Evolutionary conservation across 2,888 invertebrate species (phyloP), one percentile per base, ranked within the genome.

Genomic region (Tricholauxania praeusta): DNA sequence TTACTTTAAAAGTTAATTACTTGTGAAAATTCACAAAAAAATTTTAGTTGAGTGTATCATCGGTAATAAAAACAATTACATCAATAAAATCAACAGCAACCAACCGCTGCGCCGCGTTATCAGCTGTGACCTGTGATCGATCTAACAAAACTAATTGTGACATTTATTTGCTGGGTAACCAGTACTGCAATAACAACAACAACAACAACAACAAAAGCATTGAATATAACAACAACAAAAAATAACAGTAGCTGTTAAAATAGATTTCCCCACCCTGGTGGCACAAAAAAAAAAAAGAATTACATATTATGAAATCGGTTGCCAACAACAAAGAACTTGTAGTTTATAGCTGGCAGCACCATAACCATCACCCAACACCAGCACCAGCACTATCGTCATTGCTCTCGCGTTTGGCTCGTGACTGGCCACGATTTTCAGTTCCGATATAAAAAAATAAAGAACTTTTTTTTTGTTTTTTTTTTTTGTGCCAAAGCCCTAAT

Each of bases 361-460:
- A 39, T 39, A 39, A 39, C 39, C 39, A 39, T 39, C 39, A 75
- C 74, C 76, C 39, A 39, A 39, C 39, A 39, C 10, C 39, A 10
- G 39, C 10, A 39, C 39, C 39, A 10, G 39, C 10, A 39, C 39
- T 10, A 39, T 39, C 39, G 39, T 39, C 5, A 10, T 39, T 51
- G 71, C 60, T 76, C 75, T 73, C 73, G 75, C 74, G 73, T 75
- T 77, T 76, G 77, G 72, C 78, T 78, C 78, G 78, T 78, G 78
- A 78, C 77, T 75, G 75, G 72, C 59, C 74, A 74, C 70, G 66
- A 73, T 39, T 39, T 39, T 39, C 0, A 39, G 39, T 39, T 39
- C 39, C 39, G 39, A 39, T 39, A 39, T 39, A 10, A 39, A 10
- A 39, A 28, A 28, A 39, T 10, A 39, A 10, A 39, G 39, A 39